Percentiles rank a stretch among this genome's conserved stretches.
Conservation (phyloP, 2,113 vertebrate genomes). For the Tauraco erythrolophus region DNA sequence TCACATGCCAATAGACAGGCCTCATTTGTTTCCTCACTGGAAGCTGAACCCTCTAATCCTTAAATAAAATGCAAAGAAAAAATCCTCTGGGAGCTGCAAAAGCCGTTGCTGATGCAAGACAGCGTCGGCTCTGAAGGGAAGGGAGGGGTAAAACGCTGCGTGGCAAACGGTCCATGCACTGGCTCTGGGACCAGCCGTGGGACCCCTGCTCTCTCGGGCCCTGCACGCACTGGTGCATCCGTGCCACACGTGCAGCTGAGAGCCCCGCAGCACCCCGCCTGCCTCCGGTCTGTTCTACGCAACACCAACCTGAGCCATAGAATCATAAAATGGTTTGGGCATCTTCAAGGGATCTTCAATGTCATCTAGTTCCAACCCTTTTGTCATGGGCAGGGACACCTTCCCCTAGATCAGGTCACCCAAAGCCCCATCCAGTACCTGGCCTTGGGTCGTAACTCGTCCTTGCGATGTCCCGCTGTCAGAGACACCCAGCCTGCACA, state of each 20-base stretch:
- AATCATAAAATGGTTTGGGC: too few relatives aligned
- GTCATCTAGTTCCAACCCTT: too few relatives aligned
- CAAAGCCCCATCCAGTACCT: too few relatives aligned
- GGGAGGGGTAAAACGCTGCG: not conserved
- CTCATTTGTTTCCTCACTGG: not conserved
- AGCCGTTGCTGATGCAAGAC: not conserved
- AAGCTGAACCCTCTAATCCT: not conserved
- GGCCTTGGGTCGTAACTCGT: rapidly evolving
- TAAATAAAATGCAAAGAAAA: not conserved
- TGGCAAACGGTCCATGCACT: not conserved
- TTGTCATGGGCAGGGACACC: too few relatives aligned
- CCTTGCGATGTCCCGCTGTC: not conserved
- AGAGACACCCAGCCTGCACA: not conserved
- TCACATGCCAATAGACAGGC: not conserved
- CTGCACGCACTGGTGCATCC: rapidly evolving
- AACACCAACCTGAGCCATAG: rapidly evolving
- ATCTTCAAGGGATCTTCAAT: too few relatives aligned
- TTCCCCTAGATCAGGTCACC: too few relatives aligned
- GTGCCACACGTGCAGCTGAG: not conserved
- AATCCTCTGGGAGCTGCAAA: not conserved
- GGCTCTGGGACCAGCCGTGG: rapidly evolving
- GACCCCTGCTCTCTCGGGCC: not conserved
- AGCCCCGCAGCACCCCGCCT: not conserved
- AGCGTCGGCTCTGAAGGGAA: rapidly evolving
- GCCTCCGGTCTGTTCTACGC: rapidly evolving